These are phyloP conservation scores for Mungos mungo DNA, from an alignment of 2,113 vertebrate species.

Conservation along the genomic window DNA sequence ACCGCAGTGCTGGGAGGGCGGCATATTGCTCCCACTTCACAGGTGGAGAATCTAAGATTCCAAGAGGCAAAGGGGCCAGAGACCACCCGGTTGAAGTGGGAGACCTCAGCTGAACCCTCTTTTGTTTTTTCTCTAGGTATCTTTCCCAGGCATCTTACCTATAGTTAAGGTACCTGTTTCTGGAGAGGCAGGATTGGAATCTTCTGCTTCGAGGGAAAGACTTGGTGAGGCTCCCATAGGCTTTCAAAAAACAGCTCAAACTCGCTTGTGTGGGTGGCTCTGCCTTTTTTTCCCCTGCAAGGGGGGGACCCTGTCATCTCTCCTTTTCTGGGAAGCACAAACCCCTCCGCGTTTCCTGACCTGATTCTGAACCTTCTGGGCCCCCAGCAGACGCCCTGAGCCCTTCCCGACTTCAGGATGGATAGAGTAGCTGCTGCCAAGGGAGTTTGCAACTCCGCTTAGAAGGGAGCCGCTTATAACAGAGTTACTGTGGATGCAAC, in stretches of 20 bases:
- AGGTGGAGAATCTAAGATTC: neutral
- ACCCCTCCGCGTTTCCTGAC: neutral
- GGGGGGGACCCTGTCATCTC: neutral
- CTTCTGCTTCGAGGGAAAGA: neutral
- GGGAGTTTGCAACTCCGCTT: too few species aligned
- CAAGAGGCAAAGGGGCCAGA: neutral
- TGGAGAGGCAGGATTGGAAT: neutral
- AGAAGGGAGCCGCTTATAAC: neutral
- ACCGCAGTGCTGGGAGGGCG: fast-evolving
- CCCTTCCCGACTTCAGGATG: neutral
- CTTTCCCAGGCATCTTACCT: neutral
- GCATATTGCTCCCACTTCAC: fast-evolving
- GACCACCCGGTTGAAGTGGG: fast-evolving
- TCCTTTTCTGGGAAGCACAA: neutral
- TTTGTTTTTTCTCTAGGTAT: neutral
- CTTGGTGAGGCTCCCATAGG: fast-evolving
- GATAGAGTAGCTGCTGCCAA: neutral
- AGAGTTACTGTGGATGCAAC: neutral
- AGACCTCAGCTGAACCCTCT: neutral
- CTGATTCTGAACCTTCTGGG: neutral
- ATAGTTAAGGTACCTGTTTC: neutral
- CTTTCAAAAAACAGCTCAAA: neutral
- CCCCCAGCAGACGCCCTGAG: fast-evolving
- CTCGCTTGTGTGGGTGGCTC: fast-evolving
- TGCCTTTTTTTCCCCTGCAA: neutral